Conservation (phyloP, 2,113 vertebrate species). For the Emydocephalus ijimae region DNA sequence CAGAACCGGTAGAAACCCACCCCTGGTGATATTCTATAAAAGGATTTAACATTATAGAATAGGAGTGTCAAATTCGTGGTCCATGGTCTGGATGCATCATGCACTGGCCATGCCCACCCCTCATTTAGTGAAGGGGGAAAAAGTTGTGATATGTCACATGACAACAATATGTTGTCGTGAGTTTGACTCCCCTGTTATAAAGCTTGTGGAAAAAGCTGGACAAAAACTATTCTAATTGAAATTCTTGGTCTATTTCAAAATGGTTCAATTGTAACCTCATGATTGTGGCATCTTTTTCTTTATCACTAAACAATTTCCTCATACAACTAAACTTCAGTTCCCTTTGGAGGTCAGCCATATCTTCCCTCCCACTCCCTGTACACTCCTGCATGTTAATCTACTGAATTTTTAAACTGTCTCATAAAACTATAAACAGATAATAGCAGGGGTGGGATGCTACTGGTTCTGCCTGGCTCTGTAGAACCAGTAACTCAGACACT, state of each 20-base stretch:
- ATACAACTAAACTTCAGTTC: background rate
- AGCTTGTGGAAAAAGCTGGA: background rate
- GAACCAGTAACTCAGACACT: too few species aligned
- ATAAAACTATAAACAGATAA: background rate
- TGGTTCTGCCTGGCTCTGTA: too few species aligned
- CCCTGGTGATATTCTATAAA: background rate
- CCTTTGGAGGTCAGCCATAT: background rate
- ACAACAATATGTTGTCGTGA: too few species aligned
- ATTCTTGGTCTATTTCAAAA: background rate
- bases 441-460: background rate
- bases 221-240: background rate
- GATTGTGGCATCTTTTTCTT: background rate
- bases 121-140: too few species aligned
- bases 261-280: background rate
- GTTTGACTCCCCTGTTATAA: background rate
- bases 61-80: too few species aligned
- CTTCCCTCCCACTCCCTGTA: background rate
- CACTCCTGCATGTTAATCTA: background rate
- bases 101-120: too few species aligned
- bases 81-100: too few species aligned
- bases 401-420: background rate
- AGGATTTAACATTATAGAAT: background rate
- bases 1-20: too few species aligned
- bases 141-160: too few species aligned
- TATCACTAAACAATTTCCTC: background rate